Base-by-base conservation (phyloP, 2,113 vertebrate genomes). In the Nothocercus nigrocapillus region DNA sequence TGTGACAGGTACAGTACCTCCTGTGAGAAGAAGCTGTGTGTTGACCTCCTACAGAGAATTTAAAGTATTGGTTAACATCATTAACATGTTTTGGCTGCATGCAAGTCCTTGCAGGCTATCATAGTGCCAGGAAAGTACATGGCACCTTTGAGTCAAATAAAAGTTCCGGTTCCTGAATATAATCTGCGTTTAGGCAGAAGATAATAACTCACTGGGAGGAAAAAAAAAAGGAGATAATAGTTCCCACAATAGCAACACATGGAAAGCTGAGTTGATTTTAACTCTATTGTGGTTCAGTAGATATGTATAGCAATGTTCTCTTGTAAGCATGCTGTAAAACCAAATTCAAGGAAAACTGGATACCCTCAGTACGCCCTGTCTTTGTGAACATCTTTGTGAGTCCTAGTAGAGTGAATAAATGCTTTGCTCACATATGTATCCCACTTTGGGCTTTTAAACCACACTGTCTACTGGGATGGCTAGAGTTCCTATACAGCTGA, bases 31-130 rank as follows among this genome's bases (percentile, higher is more conserved):
- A 96, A 95, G 89, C 49, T 78, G 63, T 93, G 63, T 85, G 67
- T 85, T 94, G 92, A 90, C 66, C 68, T 92, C 90, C 91, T 96
- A 88, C 44, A 74, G 59, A 97, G 86, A 97, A 90, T 96, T 96
- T 94, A 94, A 95, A 97, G 88, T 96, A 97, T 78, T 96, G 77
- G 79, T 94, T 97, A 95, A 30, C 68, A 91, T 69, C 61, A 49
- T 94, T 88, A 69, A 85, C 51, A 42, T 66, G 56, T 89, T 92
- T 95, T 75, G 70, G 38, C 74, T 88, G 51, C 20, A 27, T 80
- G 27, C 72, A 83, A 79, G 66, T 91, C 73, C 81, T 93, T 89
- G 47, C 6, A 14, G 69, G 91, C 79, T 88, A 93, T 85, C 16
- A 1, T 45, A 64, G 27, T 40, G 40, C 70, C 91, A 81, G 34